A percentile compares a stretch with the other conserved stretches of the same genome.
These are phyloP conservation scores for Paraescarpia echinospica DNA, from an alignment of 1,140 invertebrate genomes.

Conservation along the genomic window DNA sequence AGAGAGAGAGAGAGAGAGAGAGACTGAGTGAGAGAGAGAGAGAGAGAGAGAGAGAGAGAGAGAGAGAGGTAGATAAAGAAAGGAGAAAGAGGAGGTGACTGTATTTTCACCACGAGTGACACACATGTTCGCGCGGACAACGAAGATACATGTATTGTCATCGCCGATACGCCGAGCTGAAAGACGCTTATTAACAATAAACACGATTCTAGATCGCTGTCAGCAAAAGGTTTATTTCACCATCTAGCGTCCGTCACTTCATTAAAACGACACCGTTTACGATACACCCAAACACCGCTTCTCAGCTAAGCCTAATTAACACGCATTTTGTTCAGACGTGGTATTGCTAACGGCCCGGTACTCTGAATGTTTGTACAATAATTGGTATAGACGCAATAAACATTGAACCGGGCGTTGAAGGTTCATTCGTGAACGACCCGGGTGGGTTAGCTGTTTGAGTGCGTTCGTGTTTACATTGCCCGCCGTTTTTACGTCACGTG, in stretches of 20 bases:
- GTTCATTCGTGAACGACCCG: background rate
- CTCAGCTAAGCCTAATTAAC: constrained; percentile 5
- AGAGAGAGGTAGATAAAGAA: background rate
- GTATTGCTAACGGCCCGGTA: background rate
- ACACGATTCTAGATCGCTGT: background rate
- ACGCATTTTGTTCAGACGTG: background rate
- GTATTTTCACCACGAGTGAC: background rate
- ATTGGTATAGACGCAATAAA: background rate
- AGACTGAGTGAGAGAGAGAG: constrained; percentile 18
- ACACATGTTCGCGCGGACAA: background rate
- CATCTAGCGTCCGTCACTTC: background rate
- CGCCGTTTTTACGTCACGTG: background rate
- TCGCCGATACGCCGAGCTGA: constrained; percentile 2
- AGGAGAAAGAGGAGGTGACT: background rate
- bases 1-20: constrained; percentile 22
- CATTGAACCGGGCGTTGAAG: background rate
- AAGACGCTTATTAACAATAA: background rate
- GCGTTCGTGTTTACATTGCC: background rate
- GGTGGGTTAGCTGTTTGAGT: background rate
- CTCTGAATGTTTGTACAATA: background rate
- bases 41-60: constrained; percentile 21
- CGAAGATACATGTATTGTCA: background rate
- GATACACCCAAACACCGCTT: background rate
- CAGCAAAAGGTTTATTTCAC: background rate
- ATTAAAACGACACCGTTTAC: background rate